Percentiles rank a stretch among this genome's conserved stretches.
Evolutionary conservation across 1,140 invertebrate genomes (phyloP).

Genomic region (Habropoda laboriosa): DNA sequence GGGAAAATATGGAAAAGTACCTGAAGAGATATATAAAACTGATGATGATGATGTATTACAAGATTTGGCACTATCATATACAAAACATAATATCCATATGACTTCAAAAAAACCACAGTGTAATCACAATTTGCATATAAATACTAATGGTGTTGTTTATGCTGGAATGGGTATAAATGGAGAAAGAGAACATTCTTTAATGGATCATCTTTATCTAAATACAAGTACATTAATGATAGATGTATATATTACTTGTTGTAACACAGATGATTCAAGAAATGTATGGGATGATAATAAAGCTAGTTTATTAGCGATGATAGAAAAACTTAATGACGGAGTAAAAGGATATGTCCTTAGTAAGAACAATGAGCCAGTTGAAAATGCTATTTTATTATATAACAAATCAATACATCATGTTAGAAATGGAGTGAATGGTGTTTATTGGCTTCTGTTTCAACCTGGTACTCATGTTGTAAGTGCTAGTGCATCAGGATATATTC

Average conservation of each 20-base stretch:
- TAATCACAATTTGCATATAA: constrained; percentile 47
- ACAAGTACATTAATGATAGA: constrained; percentile 76
- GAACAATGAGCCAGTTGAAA: constrained; percentile 83
- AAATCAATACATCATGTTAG: constrained; percentile 75
- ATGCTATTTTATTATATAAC: constrained; percentile 83
- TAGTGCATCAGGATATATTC: constrained; percentile 82
- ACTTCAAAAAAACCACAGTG: constrained; percentile 58
- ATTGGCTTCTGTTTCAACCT: constrained; percentile 82
- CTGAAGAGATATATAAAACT: constrained; percentile 52
- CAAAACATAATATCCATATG: constrained; percentile 68
- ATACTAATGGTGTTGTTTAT: constrained; percentile 66
- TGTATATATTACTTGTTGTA: constrained; percentile 78
- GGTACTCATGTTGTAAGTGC: constrained; percentile 83
- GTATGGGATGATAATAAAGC: constrained; percentile 75
- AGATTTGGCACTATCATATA: constrained; percentile 69
- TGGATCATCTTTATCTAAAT: constrained; percentile 77
- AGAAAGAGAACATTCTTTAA: constrained; percentile 67
- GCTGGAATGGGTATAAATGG: constrained; percentile 63
- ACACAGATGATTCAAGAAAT: constrained; percentile 65
- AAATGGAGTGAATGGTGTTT: constrained; percentile 83
- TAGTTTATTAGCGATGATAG: constrained; percentile 72
- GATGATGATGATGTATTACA: constrained; percentile 69
- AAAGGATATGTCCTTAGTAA: constrained; percentile 83
- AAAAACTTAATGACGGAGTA: constrained; percentile 70
- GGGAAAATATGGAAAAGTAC: constrained; percentile 51